phyloP scores from a whole-genome alignment of 1,140 invertebrate genomes.

The Trichonephila inaurata region DNA sequence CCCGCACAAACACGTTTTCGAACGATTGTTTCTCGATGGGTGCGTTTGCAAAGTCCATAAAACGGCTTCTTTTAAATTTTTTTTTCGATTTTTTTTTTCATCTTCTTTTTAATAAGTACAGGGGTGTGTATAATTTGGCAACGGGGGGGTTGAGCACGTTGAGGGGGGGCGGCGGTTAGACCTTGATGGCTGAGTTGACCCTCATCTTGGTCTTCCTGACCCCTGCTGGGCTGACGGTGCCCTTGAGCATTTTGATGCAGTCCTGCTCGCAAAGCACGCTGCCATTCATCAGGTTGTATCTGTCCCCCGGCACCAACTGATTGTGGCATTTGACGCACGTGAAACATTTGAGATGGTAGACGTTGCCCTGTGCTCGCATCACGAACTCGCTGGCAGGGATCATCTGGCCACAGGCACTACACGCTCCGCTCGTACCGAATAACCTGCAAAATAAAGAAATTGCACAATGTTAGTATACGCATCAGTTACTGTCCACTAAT shows the following conservation, averaged over 20 bases:
- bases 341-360: slow-evolving; percentile 97
- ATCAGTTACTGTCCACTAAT: too few species aligned
- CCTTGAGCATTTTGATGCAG: slow-evolving; percentile 93
- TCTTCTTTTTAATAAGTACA: slow-evolving; percentile 6
- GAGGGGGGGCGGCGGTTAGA: slow-evolving; percentile 62
- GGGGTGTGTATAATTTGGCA: slow-evolving; percentile 20
- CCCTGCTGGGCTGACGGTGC: slow-evolving; percentile 70
- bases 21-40: slow-evolving; percentile 6
- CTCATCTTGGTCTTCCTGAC: slow-evolving; percentile 76
- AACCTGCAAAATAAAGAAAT: slow-evolving; percentile 85
- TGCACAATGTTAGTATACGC: neutral
- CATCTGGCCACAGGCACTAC: slow-evolving; percentile 92
- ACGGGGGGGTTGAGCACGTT: neutral
- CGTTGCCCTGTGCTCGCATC: slow-evolving; percentile 86
- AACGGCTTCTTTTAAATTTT: slow-evolving; percentile 36
- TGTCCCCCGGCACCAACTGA: slow-evolving; percentile 92
- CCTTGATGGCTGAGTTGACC: slow-evolving; percentile 77
- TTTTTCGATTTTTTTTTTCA: neutral
- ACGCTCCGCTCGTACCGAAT: slow-evolving; percentile 92
- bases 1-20: neutral
- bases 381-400: slow-evolving; percentile 95
- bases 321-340: slow-evolving; percentile 94
- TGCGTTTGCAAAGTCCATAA: slow-evolving; percentile 49
- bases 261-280: slow-evolving; percentile 94
- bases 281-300: slow-evolving; percentile 92